Base-by-base conservation (phyloP, 1,140 invertebrate genomes). In the Drosophila trapezifrons region DNA sequence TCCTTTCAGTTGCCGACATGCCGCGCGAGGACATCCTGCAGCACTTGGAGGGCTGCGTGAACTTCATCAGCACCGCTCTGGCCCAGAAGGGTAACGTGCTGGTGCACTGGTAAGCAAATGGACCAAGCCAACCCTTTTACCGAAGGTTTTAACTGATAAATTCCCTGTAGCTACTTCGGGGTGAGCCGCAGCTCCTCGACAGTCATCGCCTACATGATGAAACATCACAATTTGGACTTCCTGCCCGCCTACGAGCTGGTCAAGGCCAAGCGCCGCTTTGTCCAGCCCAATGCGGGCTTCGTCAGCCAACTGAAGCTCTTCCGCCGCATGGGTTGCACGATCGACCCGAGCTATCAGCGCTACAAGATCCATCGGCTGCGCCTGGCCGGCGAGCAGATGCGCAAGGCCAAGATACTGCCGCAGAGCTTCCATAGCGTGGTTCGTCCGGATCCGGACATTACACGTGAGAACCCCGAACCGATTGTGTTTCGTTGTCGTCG, bases 161-260 rank as follows among this genome's bases (percentile, higher is more conserved):
- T n/a, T n/a, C 15, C 18, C 15, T 35, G 9, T 74, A 95, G 95
- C 92, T 96, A 97, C 82, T 97, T 95, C 87, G 97, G 97, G 18
- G 95, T 98, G n/a, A 97, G 97, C 3, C 93, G 97, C 62, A 97
- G 96, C 79, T 95, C 96, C 1, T 95, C 96, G 1, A 93, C 97
- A 4, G 95, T 98, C 0, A 96, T 97, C 70, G 96, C 96, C 9
- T 97, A 96, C 86, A 92, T 97, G 8, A 98, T 98, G 97, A 95
- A 96, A 81, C 97, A 97, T 76, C 94, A 96, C 85, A 90, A 94
- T 4, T 93, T 97, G 58, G 94, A 94, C 42, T 96, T 96, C 71
- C 91, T 94, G 63, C 94, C 96, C 54, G 96, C 97, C 1, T 95
- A 95, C 75, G 93, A 95, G 15, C 86, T 92, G 51, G 94, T 96